Evolutionary conservation across 1,140 invertebrate genomes (phyloP), one percentile per base, ranked within the genome.

Genomic region (Tetraneura akinire): DNA sequence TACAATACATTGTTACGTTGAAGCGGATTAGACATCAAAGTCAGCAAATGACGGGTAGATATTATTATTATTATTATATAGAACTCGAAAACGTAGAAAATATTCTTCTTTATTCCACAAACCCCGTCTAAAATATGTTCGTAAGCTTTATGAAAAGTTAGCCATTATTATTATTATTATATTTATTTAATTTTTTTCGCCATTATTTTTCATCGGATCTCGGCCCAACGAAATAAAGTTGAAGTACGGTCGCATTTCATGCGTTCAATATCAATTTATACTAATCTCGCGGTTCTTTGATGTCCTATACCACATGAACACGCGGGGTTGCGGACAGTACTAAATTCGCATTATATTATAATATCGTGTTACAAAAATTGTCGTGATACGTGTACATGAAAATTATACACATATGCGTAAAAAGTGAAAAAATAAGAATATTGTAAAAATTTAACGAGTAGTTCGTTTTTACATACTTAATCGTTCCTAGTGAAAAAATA

Each of bases 151-250:
- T 32, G 60, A 62, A 62, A 62, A 62, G 26, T 62, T 32, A 16
- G 60, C 60, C 32, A 62, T 62, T 62, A 62, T n/a, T n/a, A n/a
- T n/a, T n/a, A n/a, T n/a, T n/a, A n/a, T n/a, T 62, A 62, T 62
- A 37, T 37, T 37, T 37, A n/a, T n/a, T n/a, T n/a, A n/a, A n/a
- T 62, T 26, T 60, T 32, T 62, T 18, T 14, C 6, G 14, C 26
- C 29, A 26, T 6, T 62, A 29, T 29, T 13, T 62, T 37, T 4
- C 8, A 37, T 8, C 26, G 23, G 14, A 62, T 26, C 26, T 23
- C 57, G 26, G 57, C 26, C 26, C 18, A 62, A 62, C 29, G 4
- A 32, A 42, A 42, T 42, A 42, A 66, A 66, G 32, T 66, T 66
- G 32, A 66, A 42, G 18, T 21, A 18, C 32, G 62, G 62, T 42